These are phyloP conservation scores for Corythaeola cristata DNA, from an alignment of 2,113 vertebrate genomes.

Conservation along the genomic window DNA sequence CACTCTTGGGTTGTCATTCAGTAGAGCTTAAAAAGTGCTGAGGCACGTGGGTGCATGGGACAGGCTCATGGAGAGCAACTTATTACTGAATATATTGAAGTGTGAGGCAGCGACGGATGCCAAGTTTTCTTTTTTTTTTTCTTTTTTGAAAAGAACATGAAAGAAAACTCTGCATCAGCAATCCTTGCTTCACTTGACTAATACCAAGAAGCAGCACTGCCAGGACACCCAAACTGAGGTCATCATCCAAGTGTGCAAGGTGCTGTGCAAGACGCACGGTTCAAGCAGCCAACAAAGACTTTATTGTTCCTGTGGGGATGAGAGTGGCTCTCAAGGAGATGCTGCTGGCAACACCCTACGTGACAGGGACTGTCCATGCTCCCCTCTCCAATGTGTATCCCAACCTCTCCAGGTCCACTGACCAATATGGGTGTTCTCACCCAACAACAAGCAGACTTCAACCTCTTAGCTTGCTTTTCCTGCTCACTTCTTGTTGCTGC, in stretches of 20 bases:
- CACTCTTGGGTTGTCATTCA: not conserved
- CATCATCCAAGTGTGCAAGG: not conserved
- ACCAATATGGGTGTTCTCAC: accelerated
- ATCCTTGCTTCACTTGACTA: not conserved
- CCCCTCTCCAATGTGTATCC: accelerated
- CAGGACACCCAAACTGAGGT: not conserved
- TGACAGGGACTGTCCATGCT: not conserved
- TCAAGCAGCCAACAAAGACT: not conserved
- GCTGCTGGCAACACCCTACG: not conserved
- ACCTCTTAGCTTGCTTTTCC: not conserved
- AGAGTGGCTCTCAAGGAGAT: not conserved
- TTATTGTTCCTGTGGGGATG: not conserved
- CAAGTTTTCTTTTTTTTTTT: not conserved
- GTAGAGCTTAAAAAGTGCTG: slow-evolving; percentile 23
- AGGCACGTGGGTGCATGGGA: not conserved
- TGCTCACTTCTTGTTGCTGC: not conserved
- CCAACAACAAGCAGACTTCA: not conserved
- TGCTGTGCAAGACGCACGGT: not conserved
- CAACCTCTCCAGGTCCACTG: not conserved
- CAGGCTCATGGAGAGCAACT: not conserved
- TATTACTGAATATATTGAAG: not conserved
- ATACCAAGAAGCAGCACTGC: not conserved
- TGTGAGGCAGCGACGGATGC: not conserved
- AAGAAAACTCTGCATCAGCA: not conserved
- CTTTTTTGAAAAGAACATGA: not conserved